Evolutionary conservation across 2,888 invertebrate genomes (phyloP), one percentile per base, ranked within the genome.

Genomic region (Stomorhina lunata): DNA sequence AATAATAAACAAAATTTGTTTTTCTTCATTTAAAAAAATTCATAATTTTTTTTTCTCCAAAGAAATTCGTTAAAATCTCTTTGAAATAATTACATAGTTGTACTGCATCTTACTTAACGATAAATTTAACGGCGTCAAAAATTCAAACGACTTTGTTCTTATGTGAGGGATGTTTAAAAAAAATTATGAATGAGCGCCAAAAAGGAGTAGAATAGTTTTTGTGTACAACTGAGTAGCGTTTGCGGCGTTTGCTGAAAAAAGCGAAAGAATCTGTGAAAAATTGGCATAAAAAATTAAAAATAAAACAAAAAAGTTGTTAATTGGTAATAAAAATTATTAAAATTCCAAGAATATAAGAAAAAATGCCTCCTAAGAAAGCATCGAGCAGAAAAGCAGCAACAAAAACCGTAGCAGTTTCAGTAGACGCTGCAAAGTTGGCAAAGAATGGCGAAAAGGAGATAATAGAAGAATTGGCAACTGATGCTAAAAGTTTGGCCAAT

Each of bases 301-400:
- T 29, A 63, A 37, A 45, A 17, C 10, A 32, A 25, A 25, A 17
- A n/a, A 48, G 17, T 40, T 80, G 34, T 50, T 27, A 73, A 22
- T 29, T 37, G 20, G 15, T 12, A 27, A n/a, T 32, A 22, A 17
- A 15, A 50, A 63, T 27, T 9, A 27, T 10, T 15, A 22, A 55
- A 6, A 50, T 37, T 27, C 34, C 12, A 22, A 40, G 1, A 48
- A 50, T 9, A 48, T 17, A 22, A 10, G 40, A 32, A 7, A 85
- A 76, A 69, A 89, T 88, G 88, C 89, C 88, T n/a, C 29, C 22
- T 85, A 87, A 65, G 80, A 89, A 86, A 83, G 76, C 61, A 45
- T 63, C 76, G 55, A 85, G 78, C 61, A 87, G 86, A 76, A 80
- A 78, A 81, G 50, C 34, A 48, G 6, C 17, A 15, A 72, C 40